Base-by-base conservation (phyloP, 1,140 invertebrate species). In the Pteromalus puparum region DNA sequence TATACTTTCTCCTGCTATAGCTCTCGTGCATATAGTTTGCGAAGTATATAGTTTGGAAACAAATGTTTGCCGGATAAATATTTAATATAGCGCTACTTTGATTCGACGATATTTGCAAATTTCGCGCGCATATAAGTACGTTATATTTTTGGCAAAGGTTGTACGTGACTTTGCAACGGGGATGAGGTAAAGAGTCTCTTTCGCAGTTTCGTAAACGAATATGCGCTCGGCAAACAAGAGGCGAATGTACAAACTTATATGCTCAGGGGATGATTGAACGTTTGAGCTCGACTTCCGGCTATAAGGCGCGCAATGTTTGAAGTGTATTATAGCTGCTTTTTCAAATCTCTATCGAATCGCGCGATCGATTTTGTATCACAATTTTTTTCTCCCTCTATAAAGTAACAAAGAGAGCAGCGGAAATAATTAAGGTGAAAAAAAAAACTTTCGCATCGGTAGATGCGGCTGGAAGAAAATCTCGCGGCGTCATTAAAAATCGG, bases 41-140 rank as follows among this genome's bases (percentile, higher is more conserved):
- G n/a, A n/a, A n/a, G n/a, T n/a, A n/a, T n/a, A n/a, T n/a, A 81
- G 68, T 81, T 81, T 5, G 38, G 48, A 73, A 81, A 74, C 70
- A 73, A 72, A 81, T 81, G 81, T 82, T 82, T 82, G 81, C 24
- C 30, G 61, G 26, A 82, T 82, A 82, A 82, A 82, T 82, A 82
- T 82, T 75, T 82, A 65, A 74, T 65, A 53, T 42, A n/a, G 48
- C 72, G 48, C 28, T 42, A 46, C 70, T 74, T 73, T 81, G 68
- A 81, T 73, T 81, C 79, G 70, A 46, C 48, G 24, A 13, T 80
- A 42, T 53, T 82, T 65, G 28, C 72, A 65, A 73, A 73, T 34
- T 68, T 46, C 53, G 53, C 15, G 48, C 18, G 3, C 18, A 61
- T 7, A 30, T 30, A 30, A 4, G n/a, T n/a, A 34, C 6, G 21